Evolutionary conservation across 2,113 vertebrate genomes (phyloP).

Genomic region (Peromyscus californicus): DNA sequence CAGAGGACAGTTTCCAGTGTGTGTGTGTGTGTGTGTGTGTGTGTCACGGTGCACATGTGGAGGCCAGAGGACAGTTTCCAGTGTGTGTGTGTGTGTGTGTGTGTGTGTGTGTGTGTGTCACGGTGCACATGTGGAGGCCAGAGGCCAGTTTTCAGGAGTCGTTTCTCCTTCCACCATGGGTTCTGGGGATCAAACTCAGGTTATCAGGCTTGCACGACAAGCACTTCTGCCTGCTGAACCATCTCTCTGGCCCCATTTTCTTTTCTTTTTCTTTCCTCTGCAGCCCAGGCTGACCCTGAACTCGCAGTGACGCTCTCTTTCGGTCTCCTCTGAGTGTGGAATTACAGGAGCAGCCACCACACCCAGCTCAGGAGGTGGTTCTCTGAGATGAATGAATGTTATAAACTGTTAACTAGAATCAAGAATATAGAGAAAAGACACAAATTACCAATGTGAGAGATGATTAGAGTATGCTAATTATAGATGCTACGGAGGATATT

Average conservation of each 20-base stretch:
- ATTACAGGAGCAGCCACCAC: not conserved
- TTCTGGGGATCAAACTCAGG: not conserved
- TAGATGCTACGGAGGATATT: not conserved
- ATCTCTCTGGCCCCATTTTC: not conserved
- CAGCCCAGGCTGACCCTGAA: not conserved
- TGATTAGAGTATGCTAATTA: not conserved
- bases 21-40: not conserved
- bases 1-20: not conserved
- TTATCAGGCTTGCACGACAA: too few relatives aligned
- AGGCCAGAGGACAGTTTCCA: not conserved
- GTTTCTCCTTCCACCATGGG: not conserved
- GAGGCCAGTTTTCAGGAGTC: not conserved
- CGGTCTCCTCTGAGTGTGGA: not conserved
- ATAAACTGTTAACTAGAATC: slow-evolving; percentile 29
- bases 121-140: not conserved
- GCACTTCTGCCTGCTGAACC: too few relatives aligned
- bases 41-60: not conserved
- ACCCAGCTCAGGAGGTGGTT: not conserved
- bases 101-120: not conserved
- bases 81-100: too few relatives aligned
- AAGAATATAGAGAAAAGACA: slow-evolving; percentile 25
- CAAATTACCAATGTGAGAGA: slow-evolving; percentile 20
- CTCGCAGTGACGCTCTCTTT: not conserved
- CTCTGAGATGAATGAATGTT: slow-evolving; percentile 24
- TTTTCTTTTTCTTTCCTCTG: not conserved